Conservation (phyloP, 2,888 invertebrate species). For the Ligdia adustata region DNA sequence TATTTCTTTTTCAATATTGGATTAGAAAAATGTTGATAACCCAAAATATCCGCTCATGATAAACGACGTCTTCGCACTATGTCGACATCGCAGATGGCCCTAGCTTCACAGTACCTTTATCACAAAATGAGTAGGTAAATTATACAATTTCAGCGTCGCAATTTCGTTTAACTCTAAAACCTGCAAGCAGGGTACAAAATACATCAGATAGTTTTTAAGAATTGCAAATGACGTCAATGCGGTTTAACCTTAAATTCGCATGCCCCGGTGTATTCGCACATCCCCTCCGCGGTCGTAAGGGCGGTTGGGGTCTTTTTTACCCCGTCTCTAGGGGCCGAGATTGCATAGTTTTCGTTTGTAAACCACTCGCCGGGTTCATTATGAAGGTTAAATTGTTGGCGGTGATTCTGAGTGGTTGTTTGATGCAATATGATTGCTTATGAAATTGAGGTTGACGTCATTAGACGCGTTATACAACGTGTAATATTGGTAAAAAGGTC, state of each 20-base stretch:
- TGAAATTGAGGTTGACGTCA: background rate
- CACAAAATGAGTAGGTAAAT: too few relatives aligned
- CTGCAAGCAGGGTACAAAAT: too few relatives aligned
- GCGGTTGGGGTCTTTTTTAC: constrained; percentile 63
- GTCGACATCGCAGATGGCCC: too few relatives aligned
- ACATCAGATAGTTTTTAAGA: too few relatives aligned
- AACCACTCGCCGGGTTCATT: constrained; percentile 66
- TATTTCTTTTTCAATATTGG: too few relatives aligned
- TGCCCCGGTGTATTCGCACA: constrained; percentile 4
- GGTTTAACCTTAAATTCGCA: constrained; percentile 1
- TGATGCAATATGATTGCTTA: constrained; percentile 16
- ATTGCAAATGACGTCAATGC: background rate
- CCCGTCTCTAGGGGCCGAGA: constrained; percentile 68
- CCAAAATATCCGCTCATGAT: too few relatives aligned
- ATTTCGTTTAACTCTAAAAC: too few relatives aligned
- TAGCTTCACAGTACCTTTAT: too few relatives aligned
- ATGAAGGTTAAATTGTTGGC: constrained; percentile 67
- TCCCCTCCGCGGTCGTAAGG: constrained; percentile 17
- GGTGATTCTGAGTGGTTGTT: constrained; percentile 51
- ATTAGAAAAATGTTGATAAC: too few relatives aligned
- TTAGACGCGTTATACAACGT: too few relatives aligned
- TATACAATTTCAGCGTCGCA: too few relatives aligned
- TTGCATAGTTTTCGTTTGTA: constrained; percentile 61
- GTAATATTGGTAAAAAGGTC: background rate
- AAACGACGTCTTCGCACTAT: too few relatives aligned